Evolutionary conservation across 2,113 vertebrate species (phyloP).

Genomic region (Ptyas mucosa): DNA sequence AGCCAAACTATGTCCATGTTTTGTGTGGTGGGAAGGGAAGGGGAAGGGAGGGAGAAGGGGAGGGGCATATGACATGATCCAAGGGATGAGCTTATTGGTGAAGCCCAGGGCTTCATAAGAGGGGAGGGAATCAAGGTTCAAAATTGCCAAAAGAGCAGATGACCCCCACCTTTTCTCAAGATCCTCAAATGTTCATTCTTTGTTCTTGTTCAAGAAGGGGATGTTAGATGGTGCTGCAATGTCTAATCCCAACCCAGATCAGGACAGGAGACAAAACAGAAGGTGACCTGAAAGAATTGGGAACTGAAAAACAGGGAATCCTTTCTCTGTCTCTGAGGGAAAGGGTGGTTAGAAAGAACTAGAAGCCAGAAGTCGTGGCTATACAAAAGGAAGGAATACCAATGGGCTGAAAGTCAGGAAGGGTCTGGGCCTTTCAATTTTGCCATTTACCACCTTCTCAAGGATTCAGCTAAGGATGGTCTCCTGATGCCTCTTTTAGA

Average conservation of each 20-base stretch:
- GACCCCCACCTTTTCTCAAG: neutral
- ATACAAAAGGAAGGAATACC: neutral
- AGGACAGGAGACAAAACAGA: neutral
- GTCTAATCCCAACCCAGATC: neutral
- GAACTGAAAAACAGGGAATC: neutral
- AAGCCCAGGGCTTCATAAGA: neutral
- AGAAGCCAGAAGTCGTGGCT: neutral
- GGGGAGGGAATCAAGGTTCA: neutral
- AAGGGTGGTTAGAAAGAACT: neutral
- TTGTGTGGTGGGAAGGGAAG: neutral
- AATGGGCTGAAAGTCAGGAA: neutral
- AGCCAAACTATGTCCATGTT: constrained; percentile 13
- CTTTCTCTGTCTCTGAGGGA: neutral
- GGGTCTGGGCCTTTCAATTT: neutral
- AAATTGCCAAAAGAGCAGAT: constrained; percentile 24
- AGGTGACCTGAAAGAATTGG: too few species aligned
- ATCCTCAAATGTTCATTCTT: neutral
- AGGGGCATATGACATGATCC: neutral
- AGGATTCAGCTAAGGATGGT: neutral
- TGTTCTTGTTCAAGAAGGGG: neutral
- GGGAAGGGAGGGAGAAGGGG: neutral
- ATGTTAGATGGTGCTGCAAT: neutral
- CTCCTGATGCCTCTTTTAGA: neutral
- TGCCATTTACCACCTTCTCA: neutral
- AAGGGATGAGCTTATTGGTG: neutral